Evolutionary conservation across 2,797 vertebrate genomes (phyloP).

Genomic region (Enteromius unitaeniatus): DNA sequence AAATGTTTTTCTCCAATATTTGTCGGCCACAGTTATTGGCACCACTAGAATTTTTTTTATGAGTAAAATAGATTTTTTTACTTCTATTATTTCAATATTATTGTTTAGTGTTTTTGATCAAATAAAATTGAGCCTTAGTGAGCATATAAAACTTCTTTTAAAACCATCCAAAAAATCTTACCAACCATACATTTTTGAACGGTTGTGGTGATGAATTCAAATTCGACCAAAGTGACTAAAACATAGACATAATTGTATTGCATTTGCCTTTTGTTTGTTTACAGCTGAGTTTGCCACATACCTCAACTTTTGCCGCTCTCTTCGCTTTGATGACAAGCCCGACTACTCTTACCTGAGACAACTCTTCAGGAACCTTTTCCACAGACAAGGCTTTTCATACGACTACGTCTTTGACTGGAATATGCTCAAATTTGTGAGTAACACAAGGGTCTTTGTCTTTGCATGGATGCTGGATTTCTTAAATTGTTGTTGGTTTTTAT

Average conservation of each 20-base stretch:
- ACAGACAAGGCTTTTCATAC: constrained; percentile 96
- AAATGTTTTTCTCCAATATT: no score
- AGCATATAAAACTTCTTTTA: neutral
- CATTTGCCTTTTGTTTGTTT: constrained; percentile 41
- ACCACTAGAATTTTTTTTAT: no score
- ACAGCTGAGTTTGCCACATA: constrained; percentile 97
- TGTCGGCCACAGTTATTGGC: no score
- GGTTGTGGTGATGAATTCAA: neutral
- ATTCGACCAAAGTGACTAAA: neutral
- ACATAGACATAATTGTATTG: neutral
- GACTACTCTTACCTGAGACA: constrained; percentile 97
- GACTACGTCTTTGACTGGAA: constrained; percentile 99
- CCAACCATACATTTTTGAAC: neutral
- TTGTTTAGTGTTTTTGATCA: no score
- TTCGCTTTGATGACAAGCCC: constrained; percentile 97
- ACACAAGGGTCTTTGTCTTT: neutral
- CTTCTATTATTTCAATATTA: no score
- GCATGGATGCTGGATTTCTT: neutral
- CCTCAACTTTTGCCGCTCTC: constrained; percentile 96
- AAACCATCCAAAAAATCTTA: neutral
- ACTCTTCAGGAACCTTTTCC: constrained; percentile 96
- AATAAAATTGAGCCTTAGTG: neutral
- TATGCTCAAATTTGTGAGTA: constrained; percentile 98
- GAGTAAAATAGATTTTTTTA: neutral
- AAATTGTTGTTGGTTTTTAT: neutral